Conservation (phyloP, 1,140 invertebrate species). For the Andrena cerasifolii region DNA sequence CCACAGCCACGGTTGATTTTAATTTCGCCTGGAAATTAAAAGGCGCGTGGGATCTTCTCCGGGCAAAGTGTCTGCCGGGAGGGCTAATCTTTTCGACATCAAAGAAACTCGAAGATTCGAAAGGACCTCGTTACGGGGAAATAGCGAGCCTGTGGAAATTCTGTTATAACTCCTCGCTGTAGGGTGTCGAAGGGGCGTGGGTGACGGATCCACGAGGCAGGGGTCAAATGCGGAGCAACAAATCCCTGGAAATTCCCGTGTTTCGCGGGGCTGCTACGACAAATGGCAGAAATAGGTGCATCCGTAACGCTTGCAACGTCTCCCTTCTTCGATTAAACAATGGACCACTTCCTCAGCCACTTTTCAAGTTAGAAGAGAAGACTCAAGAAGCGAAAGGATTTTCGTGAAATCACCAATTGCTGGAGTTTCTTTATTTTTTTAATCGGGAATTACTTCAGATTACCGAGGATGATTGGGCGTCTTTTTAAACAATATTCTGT, state of each 20-base stretch:
- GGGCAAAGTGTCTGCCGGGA: background rate
- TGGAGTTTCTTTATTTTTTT: too few species aligned
- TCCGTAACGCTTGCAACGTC: background rate
- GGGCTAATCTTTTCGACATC: constrained; percentile 32
- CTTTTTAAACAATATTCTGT: too few species aligned
- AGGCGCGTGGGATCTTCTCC: background rate
- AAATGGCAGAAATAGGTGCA: background rate
- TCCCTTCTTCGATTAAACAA: too few species aligned
- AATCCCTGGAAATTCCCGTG: background rate
- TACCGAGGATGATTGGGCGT: too few species aligned
- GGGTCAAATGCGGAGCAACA: background rate
- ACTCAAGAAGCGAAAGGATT: too few species aligned
- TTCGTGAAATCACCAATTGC: too few species aligned
- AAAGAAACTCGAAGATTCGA: constrained; percentile 22
- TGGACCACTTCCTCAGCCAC: too few species aligned
- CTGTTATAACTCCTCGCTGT: constrained; percentile 7
- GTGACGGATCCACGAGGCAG: background rate
- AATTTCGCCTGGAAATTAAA: constrained; percentile 15
- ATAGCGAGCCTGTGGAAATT: constrained; percentile 12
- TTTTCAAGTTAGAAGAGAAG: too few species aligned
- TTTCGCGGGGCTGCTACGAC: background rate
- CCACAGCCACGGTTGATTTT: background rate
- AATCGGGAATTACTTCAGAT: too few species aligned
- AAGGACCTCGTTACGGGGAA: constrained; percentile 28
- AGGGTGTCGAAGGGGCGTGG: background rate